Evolutionary conservation across 2,888 invertebrate genomes (phyloP), one percentile per base, ranked within the genome.

Genomic region (Ptychoptera albimana): DNA sequence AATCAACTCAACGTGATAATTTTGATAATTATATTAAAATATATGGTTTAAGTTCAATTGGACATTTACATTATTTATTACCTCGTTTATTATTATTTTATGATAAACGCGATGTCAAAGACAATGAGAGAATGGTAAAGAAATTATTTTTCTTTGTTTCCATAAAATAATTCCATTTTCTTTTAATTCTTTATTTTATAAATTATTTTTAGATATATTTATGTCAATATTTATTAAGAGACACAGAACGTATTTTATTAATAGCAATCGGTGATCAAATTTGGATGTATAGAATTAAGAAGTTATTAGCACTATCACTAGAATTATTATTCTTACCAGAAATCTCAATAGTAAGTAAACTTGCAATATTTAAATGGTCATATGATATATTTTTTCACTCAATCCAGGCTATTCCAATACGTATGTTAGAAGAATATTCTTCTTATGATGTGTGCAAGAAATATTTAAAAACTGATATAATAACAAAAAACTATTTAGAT

Each of bases 31-130:
- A 35, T 69, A 38, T 69, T 74, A 47, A 66, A 67, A 39, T 47
- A 60, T 67, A 16, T 60, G 75, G 45, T 60, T 68, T 42, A 59
- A 60, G 45, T 39, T 46, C 16, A 16, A 59, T 63, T 45, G 64
- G 69, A 10, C 60, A 73, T 46, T 54, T 81, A 36, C 64, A 69
- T 46, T 65, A 68, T 43, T 69, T 84, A 48, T 62, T 84, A 35
- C 70, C 74, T 32, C 77, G 77, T 54, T 66, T 91, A 37, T 62
- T 85, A 50, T 87, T 86, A 60, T 89, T 89, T 61, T 89, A 82
- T 63, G 72, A 79, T 60, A 66, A 70, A 42, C 67, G 68, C 16
- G 61, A 59, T 31, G 48, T 51, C 45, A 65, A 70, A 51, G 89
- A 91, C 71, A 70, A 71, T 51, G 69, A 67, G 41, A 69, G 82